Base-by-base conservation (phyloP, 2,797 vertebrate species). In the Acropternis orthonyx region DNA sequence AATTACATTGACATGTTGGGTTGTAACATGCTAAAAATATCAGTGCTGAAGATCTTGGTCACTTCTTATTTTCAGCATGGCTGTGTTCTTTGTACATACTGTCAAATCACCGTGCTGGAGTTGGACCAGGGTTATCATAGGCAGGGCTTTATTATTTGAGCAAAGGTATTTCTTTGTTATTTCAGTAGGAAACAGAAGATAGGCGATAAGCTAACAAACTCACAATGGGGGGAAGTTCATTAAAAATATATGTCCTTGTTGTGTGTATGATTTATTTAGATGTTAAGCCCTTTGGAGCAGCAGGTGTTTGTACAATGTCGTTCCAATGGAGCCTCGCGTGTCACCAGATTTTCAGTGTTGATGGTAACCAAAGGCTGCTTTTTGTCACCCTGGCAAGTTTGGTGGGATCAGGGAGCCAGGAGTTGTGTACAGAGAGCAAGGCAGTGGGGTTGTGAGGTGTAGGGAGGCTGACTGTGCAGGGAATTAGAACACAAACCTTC, bases 171-270 rank as follows among this genome's bases (percentile, higher is more conserved):
- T 91, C 86, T 96, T 93, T 94, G 93, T 93, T 93, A 88, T 89
- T 95, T 85, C 68, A 39, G 71, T 79, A 93, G 94, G 94, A 96
- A 96, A 83, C 93, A 91, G 94, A 85, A 87, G 91, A 96, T 75
- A 30, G 78, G 69, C 0, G 81, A 85, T 95, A 95, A 96, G 93
- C 93, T 91, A 87, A 77, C 91, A 77, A 80, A 58, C 49, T 92
- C 81, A 96, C 94, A 93, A 94, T 91, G 84, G 73, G 84, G 94
- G 95, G 86, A 95, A 96, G 91, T 94, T 93, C 92, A 93, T 95
- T 95, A 95, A 92, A 95, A 95, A 93, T 94, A 14, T 85, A 94
- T 84, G 83, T 91, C 92, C 88, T 91, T 92, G 89, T 78, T 63
- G 79, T 79, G 59, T 18, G 52, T 44, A 61, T 58, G 88, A 54